Base-by-base conservation (phyloP, 2,113 vertebrate species). In the Poicephalus meyeri region DNA sequence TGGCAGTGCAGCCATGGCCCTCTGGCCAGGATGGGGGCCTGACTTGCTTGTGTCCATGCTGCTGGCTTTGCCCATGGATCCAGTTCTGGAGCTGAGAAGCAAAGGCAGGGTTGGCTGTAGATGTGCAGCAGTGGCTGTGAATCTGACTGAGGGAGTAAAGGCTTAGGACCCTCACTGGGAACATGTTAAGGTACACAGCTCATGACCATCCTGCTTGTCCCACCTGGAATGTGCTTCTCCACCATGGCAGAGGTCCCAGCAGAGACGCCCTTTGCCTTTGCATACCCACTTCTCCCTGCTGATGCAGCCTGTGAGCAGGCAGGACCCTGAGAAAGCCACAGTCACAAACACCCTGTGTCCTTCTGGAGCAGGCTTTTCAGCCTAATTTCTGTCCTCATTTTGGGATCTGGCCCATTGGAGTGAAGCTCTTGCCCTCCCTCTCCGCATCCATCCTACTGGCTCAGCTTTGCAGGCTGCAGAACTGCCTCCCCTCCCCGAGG, bases 51-150 rank as follows among this genome's bases (percentile, higher is more conserved):
- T 28, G 13, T 23, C 1, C 7, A 21, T 7, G 14, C 26, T 29
- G 7, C 13, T 2, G 7, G 24, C 37, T 88, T 10, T 73, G 65
- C n/a, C n/a, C 2, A 5, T 0, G 0, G 46, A 33, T 33, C 46
- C 29, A 49, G 10, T 49, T 29, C 46, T 46, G 80, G 80, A 65
- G 63, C 56, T 17, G 47, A 37, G 50, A 25, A 39, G 31, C 3
- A 65, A 11, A 50, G 49, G 17, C 23, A 16, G 58, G 25, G 4
- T 16, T 10, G 9, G 13, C 76, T 52, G 44, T 10, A 0, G 12
- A 53, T 24, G 26, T 25, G 16, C 46, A 85, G 13, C 2, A 1
- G 24, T 31, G 68, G 4, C 21, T 19, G 20, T 28, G 79, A 14
- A 44, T 37, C 60, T 65, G 70, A 9, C 26, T 63, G 52, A 78